Evolutionary conservation across 2,113 vertebrate genomes (phyloP), one percentile per base, ranked within the genome.

Genomic region (Pipa parva): DNA sequence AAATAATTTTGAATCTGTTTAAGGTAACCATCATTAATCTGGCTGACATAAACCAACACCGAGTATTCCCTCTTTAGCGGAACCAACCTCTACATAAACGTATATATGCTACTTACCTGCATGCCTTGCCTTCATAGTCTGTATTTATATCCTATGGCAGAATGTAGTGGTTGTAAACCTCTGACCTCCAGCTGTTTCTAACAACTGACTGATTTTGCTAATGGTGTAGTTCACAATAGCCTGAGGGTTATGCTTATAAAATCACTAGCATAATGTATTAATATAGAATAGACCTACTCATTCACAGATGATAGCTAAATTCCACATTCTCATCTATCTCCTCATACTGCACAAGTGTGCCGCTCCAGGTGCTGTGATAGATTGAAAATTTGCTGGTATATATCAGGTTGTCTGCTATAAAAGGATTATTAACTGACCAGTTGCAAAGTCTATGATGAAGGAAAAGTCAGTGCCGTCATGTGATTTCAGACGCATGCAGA

Each of bases 361-460:
- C n/a, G n/a, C n/a, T n/a, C n/a, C n/a, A n/a, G n/a, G n/a, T n/a
- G 29, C 20, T 33, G 11, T 27, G 42, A 15, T 21, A 22, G 13
- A 48, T 6, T 13, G 22, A 42, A 69, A 21, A 49, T 61, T 15
- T 61, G 66, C 66, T 70, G 66, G 66, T 70, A 54, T 51, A 52
- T 15, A 51, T 68, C 37, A 52, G 31, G 31, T 42, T n/a, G 24
- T 42, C 39, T n/a, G n/a, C 20, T 2, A 36, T 13, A 37, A 33
- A 42, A 50, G 21, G 33, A 59, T 15, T 15, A 7, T 18, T 50
- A 21, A 59, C 46, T 42, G 46, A 25, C 31, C 25, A 52, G 42
- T 22, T 58, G 13, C 39, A 67, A 17, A 10, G 54, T 46, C 28
- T 18, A 58, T 26, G 42, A 11, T 17, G 26, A 58, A 66, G 21